Base-by-base conservation (phyloP, 2,797 vertebrate species). In the Helostoma temminkii region DNA sequence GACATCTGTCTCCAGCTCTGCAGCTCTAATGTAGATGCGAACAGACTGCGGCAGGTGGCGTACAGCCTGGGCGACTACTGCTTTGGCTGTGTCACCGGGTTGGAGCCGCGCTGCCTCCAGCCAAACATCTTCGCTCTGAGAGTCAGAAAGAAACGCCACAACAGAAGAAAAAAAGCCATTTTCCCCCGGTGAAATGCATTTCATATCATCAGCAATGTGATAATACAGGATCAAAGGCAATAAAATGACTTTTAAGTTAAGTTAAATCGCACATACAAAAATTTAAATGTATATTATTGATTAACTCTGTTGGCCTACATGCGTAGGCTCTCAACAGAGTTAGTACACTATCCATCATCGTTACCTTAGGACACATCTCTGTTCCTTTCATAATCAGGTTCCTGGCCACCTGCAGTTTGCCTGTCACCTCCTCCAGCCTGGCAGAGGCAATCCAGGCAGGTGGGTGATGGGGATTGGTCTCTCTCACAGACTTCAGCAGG, bases 301-400 rank as follows among this genome's bases (percentile, higher is more conserved):
- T 34, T 1, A 45, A 7, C n/a, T n/a, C 42, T 24, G 39, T 22
- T 46, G 61, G 19, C 30, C 32, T 12, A 24, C 18, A 28, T 10
- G 4, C 8, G 36, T n/a, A 34, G 19, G 19, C 14, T 37, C 7
- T 45, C 6, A 49, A 36, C 18, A 64, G 46, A 30, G 34, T n/a
- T 28, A n/a, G 42, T 15, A 34, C n/a, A 34, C 9, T 28, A 11
- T 56, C 11, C 2, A 9, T 6, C 3, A 39, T 68, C 9, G 3
- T 84, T 76, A 99, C 98, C 97, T 99, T 99, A 2, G 95, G 96
- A 86, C 98, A 99, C 98, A 99, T 99, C 85, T 99, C 98, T 0
- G 98, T 98, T 72, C 97, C 98, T 88, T 99, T 99, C 97, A 99
- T 99, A 74, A 99, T 99, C 66, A 98, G 94, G 82, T 99, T 99